Evolutionary conservation across 1,140 invertebrate genomes (phyloP), one percentile per base, ranked within the genome.

Genomic region (Caenorhabditis brenneri): DNA sequence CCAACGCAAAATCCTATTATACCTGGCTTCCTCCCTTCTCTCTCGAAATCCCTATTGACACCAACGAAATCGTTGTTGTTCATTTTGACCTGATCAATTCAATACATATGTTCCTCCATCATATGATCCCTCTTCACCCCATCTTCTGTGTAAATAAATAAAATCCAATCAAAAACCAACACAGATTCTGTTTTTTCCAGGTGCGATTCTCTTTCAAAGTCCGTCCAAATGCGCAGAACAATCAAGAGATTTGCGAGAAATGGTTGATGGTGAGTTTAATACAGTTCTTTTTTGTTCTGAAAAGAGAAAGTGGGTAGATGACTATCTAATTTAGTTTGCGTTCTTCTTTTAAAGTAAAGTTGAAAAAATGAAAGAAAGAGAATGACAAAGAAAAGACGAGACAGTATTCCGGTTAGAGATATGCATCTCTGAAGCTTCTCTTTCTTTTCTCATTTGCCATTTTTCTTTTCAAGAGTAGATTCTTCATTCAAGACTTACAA

Each of bases 41-140:
- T n/a, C n/a, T 51, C 12, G 0, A 29, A 29, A 55, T 27, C 24
- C 53, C 22, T 55, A 55, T 55, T 55, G 22, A 55, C 53, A 55
- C 33, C 33, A 33, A 19, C 58, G 31, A n/a, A n/a, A n/a, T 19
- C 36, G 29, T 84, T 87, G 83, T 74, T 78, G 42, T 29, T 42
- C 36, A 22, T 80, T 78, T 51, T 29, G 51, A 48, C 15, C 74
- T 78, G 33, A 81, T 58, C 49, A 15, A 10, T 19, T 42, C 6
- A 10, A 48, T 84, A 4, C n/a, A n/a, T n/a, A 16, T 51, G 16
- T 51, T n/a, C 22, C 79, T 80, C 7, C n/a, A 81, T 88, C 48
- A 84, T 84, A 69, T 88, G 88, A 88, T 65, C 89, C 4, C 88
- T 84, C 42, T 80, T 88, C 49, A 88, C 87, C n/a, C 85, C 87